Evolutionary conservation across 2,797 vertebrate species (phyloP), one percentile per base, ranked within the genome.

Genomic region (Prionace glauca): DNA sequence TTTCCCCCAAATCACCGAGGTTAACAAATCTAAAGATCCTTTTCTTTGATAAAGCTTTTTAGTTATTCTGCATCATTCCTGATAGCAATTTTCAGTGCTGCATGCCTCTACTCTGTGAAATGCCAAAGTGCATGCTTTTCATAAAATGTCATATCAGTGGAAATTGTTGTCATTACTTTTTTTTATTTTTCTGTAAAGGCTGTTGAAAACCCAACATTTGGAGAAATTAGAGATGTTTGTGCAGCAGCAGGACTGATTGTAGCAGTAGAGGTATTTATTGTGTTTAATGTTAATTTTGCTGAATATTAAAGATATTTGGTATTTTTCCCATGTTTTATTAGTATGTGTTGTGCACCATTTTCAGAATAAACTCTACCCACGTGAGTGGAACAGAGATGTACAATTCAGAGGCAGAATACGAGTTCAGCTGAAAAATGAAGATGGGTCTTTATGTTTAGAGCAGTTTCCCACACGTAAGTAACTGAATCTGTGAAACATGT

Each of bases 171-270:
- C 32, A 26, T 62, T 92, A 11, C 77, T 81, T 29, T 36, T 9
- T 94, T 74, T 56, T 81, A 18, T 36, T 9, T 94, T 95, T 96
- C 96, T 95, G 5, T 24, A 56, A 96, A 99, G 99, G 99, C 98
- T 94, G 98, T 99, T 96, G 99, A 99, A 97, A 99, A 99, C 96
- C 99, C 99, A 1, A 99, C 99, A 0, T 99, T 98, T 96, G 96
- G 97, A 0, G 99, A 99, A 97, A 99, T 99, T 97, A 97, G 98
- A 96, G 99, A 99, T 96, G 98, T 99, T 0, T 98, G 99, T 96
- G 97, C 97, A 93, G 99, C 98, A 2, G 98, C 98, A 94, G 99
- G 99, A 96, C 96, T 99, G 96, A 99, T 98, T 24, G 98, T 98
- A 56, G 96, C 97, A 11, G 50, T 98, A 88, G 99, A 99, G 98